A percentile compares a stretch with the other conserved stretches of the same genome.
Evolutionary conservation across 1,140 invertebrate genomes (phyloP).

Genomic region (Coenobita brevimanus): DNA sequence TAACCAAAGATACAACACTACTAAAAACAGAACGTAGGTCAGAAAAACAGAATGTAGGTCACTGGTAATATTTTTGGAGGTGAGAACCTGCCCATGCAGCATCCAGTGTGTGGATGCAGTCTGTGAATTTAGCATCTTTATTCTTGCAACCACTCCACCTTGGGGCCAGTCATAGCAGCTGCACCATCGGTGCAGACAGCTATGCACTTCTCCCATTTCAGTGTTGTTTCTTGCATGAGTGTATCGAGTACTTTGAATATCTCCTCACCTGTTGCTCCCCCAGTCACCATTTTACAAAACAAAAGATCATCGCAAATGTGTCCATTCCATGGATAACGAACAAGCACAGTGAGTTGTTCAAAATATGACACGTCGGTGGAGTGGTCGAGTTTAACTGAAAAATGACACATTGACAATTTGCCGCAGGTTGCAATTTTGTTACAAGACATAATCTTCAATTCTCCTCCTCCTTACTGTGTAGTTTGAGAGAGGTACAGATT

Average conservation of each 20-base stretch:
- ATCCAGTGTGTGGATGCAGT: slow-evolving; percentile 21
- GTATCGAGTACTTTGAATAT: slow-evolving; percentile 38
- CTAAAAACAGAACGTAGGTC: slow-evolving; percentile 19
- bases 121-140: slow-evolving; percentile 18
- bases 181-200: slow-evolving; percentile 20
- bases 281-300: slow-evolving; percentile 36
- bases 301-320: too few species aligned
- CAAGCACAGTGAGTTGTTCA: slow-evolving; percentile 28
- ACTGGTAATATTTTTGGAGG: slow-evolving; percentile 21
- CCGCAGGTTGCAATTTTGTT: slow-evolving; percentile 13
- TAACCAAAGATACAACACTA: slow-evolving; percentile 12
- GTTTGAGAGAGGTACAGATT: slow-evolving; percentile 36
- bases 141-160: slow-evolving; percentile 32
- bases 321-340: slow-evolving; percentile 14
- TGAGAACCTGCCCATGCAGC: slow-evolving; percentile 29
- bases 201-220: too few species aligned
- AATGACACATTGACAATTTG: too few species aligned
- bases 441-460: slow-evolving; percentile 33
- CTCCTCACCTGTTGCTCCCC: slow-evolving; percentile 32
- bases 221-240: too few species aligned
- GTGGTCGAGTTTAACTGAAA: slow-evolving; percentile 38
- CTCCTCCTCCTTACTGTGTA: slow-evolving; percentile 39
- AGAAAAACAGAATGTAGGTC: too few species aligned
- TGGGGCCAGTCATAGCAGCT: slow-evolving; percentile 35
- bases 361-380: slow-evolving; percentile 30